Base-by-base conservation (phyloP, 2,113 vertebrate species). In the Desmodus rotundus region DNA sequence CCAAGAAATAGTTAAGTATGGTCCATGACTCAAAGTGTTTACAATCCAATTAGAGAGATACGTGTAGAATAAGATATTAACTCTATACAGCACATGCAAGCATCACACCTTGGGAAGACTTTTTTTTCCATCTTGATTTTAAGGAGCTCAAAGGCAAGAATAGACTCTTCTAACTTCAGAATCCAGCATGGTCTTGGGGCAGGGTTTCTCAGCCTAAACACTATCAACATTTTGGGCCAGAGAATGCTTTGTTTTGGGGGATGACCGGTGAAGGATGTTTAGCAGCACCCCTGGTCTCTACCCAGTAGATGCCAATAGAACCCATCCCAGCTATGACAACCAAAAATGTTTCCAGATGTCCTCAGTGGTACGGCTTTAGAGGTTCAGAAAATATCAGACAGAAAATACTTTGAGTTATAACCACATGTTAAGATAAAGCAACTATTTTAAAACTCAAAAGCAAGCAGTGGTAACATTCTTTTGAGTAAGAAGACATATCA, bases 361-460 rank as follows among this genome's bases (percentile, higher is more conserved):
- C 5, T 73, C 15, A 50, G 17, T 33, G 33, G 36, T 28, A 41
- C n/a, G 73, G 22, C 26, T 92, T 2, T 87, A 41, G 31, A 36
- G 31, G 36, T 16, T 68, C 63, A 92, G 90, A 45, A 87, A 73
- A 52, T 89, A 67, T 72, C 38, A 89, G 14, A 56, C 4, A 91
- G 61, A 92, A 89, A 80, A 89, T 20, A 50, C n/a, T 73, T 77
- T 81, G 67, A 65, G 13, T 83, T 68, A 63, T 70, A 86, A 92
- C 12, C 33, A n/a, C 33, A 73, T 63, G 16, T 74, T 74, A 81
- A 68, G 33, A 84, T 52, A 36, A 38, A 93, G n/a, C 15, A 81
- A 85, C 16, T 52, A 38, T 73, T 89, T 91, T 92, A 50, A 56
- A 92, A 84, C 89, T 92, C 68, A 82, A 68, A 92, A 28, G 8